Evolutionary conservation across 2,113 vertebrate species (phyloP).

Genomic region (Elgaria multicarinata): DNA sequence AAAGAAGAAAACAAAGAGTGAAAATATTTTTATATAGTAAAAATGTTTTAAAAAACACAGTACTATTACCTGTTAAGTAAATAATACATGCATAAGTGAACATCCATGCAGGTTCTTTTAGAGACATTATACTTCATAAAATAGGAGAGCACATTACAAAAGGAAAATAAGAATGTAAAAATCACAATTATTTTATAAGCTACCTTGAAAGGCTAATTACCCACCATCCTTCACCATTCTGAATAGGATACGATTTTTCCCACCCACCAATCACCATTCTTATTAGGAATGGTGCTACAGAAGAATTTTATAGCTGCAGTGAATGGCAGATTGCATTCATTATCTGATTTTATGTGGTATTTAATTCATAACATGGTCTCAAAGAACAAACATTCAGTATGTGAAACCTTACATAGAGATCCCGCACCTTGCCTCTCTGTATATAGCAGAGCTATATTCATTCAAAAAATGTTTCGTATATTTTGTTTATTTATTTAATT

Average conservation of each 20-base stretch:
- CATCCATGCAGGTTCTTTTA: slow-evolving; percentile 58
- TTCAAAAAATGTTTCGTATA: background rate
- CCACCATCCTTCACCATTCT: background rate
- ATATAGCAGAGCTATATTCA: background rate
- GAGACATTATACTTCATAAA: slow-evolving; percentile 28
- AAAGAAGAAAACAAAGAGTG: slow-evolving; percentile 68
- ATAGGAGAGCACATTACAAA: slow-evolving; percentile 22
- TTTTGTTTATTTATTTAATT: too few species aligned
- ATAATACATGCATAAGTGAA: slow-evolving; percentile 59
- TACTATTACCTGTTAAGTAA: slow-evolving; percentile 61
- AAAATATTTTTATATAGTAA: slow-evolving; percentile 63
- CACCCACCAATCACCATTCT: background rate
- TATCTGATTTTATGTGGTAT: background rate
- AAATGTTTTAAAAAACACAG: slow-evolving; percentile 53
- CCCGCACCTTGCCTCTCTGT: too few species aligned
- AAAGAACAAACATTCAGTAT: background rate
- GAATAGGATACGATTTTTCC: background rate
- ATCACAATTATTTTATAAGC: background rate
- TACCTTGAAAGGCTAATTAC: background rate
- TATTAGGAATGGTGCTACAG: background rate
- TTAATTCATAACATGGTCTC: background rate
- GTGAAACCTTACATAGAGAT: background rate
- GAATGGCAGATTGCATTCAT: background rate
- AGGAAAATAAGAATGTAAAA: background rate
- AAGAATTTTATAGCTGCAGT: background rate